phyloP scores from a whole-genome alignment of 1,140 invertebrate genomes.

The Drosophila oshimai region DNA sequence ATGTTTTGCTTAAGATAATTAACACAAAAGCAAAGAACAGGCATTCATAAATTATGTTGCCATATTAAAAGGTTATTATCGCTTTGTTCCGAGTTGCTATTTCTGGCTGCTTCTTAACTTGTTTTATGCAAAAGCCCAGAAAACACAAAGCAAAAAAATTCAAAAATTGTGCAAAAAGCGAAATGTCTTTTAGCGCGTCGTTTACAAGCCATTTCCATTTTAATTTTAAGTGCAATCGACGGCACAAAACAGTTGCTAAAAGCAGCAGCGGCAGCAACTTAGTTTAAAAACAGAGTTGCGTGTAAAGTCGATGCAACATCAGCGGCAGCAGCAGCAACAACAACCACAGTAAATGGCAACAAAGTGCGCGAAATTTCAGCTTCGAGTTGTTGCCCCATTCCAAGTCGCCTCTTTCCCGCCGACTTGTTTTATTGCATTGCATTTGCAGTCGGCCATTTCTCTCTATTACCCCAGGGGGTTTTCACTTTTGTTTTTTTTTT shows the following conservation, averaged over 20 bases:
- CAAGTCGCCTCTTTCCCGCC: background rate
- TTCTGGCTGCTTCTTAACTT: constrained; percentile 27
- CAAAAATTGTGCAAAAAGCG: constrained; percentile 39
- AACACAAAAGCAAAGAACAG: background rate
- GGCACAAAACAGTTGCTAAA: constrained; percentile 64
- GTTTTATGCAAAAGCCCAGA: constrained; percentile 13
- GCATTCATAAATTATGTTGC: constrained; percentile 29
- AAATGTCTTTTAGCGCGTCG: constrained; percentile 74
- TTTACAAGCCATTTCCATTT: constrained; percentile 72
- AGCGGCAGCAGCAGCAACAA: constrained; percentile 5
- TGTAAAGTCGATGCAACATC: constrained; percentile 53
- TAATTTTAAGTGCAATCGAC: constrained; percentile 74
- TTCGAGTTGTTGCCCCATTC: constrained; percentile 31
- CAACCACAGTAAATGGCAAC: constrained; percentile 22
- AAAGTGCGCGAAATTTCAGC: constrained; percentile 50
- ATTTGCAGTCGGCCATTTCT: constrained; percentile 67
- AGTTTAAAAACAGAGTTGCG: constrained; percentile 55
- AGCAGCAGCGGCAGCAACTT: constrained; percentile 40
- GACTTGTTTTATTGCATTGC: constrained; percentile 54
- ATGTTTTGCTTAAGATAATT: background rate
- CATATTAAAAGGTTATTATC: constrained; percentile 53
- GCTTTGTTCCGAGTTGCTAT: background rate
- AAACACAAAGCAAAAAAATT: background rate
- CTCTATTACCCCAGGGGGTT: constrained; percentile 46
- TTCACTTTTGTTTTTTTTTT: no score